These are phyloP conservation scores for Zaprionus nigranus DNA, from an alignment of 1,140 invertebrate species.

Conservation along the genomic window DNA sequence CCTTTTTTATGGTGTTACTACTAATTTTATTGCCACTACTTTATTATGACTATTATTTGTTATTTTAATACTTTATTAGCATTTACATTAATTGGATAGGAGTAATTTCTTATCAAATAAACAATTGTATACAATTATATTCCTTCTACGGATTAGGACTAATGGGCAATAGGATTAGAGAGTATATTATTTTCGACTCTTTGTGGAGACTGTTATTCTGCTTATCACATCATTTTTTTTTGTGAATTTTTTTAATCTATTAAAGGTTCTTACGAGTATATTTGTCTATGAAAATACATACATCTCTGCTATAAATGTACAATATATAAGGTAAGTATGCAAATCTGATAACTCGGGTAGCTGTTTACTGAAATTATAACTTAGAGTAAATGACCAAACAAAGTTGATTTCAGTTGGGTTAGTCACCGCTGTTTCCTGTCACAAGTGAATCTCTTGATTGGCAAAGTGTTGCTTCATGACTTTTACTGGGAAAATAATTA, in stretches of 20 bases:
- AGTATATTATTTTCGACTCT: not conserved
- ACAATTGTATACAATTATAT: too few species aligned
- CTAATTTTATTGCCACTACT: too few species aligned
- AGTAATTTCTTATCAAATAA: too few species aligned
- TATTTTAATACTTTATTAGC: too few species aligned
- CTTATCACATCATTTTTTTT: conserved; percentile 1
- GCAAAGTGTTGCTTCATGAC: not conserved
- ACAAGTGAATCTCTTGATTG: not conserved
- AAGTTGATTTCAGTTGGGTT: not conserved
- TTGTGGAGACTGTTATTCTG: not conserved
- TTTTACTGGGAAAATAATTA: conserved; percentile 4
- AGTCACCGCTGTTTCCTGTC: not conserved
- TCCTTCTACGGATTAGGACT: too few species aligned
- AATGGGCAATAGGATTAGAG: not conserved
- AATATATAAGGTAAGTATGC: not conserved
- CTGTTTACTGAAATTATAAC: not conserved
- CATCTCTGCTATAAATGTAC: not conserved
- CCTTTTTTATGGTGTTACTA: too few species aligned
- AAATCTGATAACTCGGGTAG: not conserved
- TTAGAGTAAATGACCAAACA: not conserved
- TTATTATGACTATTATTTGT: too few species aligned
- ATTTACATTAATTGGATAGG: too few species aligned
- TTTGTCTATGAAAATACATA: not conserved
- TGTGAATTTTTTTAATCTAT: conserved; percentile 6
- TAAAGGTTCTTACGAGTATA: not conserved